Evolutionary conservation across 23 tunicate genomes (phyloP), one percentile per base, ranked within the genome.

Genomic region (Ascidia mentula): DNA sequence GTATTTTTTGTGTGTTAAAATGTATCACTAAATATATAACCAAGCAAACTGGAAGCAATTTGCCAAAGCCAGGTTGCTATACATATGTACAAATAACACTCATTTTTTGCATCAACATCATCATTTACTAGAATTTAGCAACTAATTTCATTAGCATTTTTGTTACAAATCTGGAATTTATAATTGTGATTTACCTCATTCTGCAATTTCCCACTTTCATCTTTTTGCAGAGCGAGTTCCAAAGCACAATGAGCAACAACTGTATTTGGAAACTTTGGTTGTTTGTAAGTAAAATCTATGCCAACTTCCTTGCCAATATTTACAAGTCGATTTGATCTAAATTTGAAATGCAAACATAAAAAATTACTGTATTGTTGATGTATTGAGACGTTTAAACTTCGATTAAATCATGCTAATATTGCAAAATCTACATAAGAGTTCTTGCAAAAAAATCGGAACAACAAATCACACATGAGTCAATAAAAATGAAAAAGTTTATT

Each of bases 211-310:
- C 97, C 97, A 65, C 82, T 34, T 42, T 91, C 92, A 69, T 92
- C 97, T 69, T 87, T 40, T 9, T 36, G 37, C 15, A 92, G 69
- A 69, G 91, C 88, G 82, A 76, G 83, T 40, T 86, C 97, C 33
- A 92, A 70, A 18, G 97, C 97, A 76, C 97, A 92, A 71, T 92
- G 97, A 26, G 76, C 89, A 1, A 87, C 32, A n/a, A 92, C 3
- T 34, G 91, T 86, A 79, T 92, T 82, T 31, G 97, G 97, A 87
- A 77, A 92, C 39, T 79, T 38, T 18, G 73, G 33, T 28, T 38
- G 36, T 79, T 92, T 92, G 82, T 77, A 92, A 38, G 88, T 72
- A 78, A 92, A 92, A 46, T 92, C 97, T 65, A 92, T 75, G 1
- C 92, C 97, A 61, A 92, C 97, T 34, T 75, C 80, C 69, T 78